A percentile compares a stretch with the other conserved stretches of the same genome.
phyloP scores from a whole-genome alignment of 2,888 invertebrate genomes.

The Drosophila infuscata region DNA sequence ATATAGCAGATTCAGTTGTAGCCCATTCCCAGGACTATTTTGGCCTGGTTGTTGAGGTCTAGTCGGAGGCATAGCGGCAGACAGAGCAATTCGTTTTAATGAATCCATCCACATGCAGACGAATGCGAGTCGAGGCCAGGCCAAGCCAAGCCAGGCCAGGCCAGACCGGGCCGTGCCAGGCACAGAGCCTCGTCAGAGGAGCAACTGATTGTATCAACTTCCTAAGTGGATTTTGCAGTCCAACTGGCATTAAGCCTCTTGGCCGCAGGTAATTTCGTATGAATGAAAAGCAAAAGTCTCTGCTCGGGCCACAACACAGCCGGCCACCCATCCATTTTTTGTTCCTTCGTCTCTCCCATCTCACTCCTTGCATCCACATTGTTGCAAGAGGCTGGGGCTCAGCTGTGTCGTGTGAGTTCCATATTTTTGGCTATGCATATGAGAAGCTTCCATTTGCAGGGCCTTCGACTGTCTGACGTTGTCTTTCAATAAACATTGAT shows the following conservation, averaged over 20 bases:
- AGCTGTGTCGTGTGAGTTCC: slow-evolving; percentile 6
- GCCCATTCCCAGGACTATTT: slow-evolving; percentile 56
- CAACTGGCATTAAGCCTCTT: slow-evolving; percentile 81
- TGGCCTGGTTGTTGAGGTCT: slow-evolving; percentile 28
- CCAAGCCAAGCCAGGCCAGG: slow-evolving; percentile 4
- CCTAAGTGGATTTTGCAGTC: slow-evolving; percentile 81
- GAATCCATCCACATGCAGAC: slow-evolving; percentile 79
- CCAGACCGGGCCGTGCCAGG: not conserved
- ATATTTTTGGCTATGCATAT: slow-evolving; percentile 58
- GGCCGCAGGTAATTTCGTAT: slow-evolving; percentile 82
- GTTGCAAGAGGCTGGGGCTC: slow-evolving; percentile 21
- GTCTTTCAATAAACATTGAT: slow-evolving; percentile 63
- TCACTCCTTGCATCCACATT: slow-evolving; percentile 1
- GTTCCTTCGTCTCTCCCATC: not conserved
- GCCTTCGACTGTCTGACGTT: slow-evolving; percentile 35
- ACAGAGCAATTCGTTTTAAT: slow-evolving; percentile 80
- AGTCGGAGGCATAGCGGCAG: slow-evolving; percentile 24
- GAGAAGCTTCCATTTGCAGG: slow-evolving; percentile 33
- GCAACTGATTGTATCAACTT: slow-evolving; percentile 80
- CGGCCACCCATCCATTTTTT: not conserved
- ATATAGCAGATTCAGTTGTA: slow-evolving; percentile 26
- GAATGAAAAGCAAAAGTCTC: slow-evolving; percentile 80
- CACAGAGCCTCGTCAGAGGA: slow-evolving; percentile 61
- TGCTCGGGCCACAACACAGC: slow-evolving; percentile 37
- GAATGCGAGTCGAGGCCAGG: slow-evolving; percentile 21